Evolutionary conservation across 2,113 vertebrate species (phyloP), one percentile per base, ranked within the genome.

Genomic region (Clarias magur): DNA sequence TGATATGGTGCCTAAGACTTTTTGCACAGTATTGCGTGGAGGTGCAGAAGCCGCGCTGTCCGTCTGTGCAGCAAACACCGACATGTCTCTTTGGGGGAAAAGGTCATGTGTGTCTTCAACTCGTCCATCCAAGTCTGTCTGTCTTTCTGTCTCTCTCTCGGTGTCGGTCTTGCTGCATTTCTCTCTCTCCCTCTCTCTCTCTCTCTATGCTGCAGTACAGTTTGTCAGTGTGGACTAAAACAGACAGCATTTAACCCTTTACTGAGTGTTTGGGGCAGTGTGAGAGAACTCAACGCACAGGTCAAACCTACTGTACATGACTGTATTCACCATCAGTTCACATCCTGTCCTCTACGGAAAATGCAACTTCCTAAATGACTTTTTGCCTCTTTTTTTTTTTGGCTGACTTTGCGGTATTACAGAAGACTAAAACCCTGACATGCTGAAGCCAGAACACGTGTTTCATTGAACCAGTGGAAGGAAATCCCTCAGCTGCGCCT

Each of bases 151-250:
- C 13, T 62, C 21, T 62, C 60, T 9, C 19, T 23, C 19, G 23
- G 6, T 23, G 19, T 62, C 34, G 12, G 4, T 17, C 27, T 23
- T 11, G 17, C 27, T 65, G 30, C 48, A 4, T 34, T 15, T 53
- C 21, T 27, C 59, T 65, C 80, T 54, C 16, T 21, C 38, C 25
- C 38, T 68, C 34, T 59, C 8, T 79, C 54, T 38, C 34, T 38
- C 34, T 38, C 2, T 38, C 87, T n/a, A n/a, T n/a, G n/a, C n/a
- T 88, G 83, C 87, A 85, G 57, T 85, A 57, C 78, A 57, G 54
- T 38, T 56, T 63, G 68, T 65, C 63, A 72, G 68, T 34, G 68
- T 38, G 6, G 15, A 38, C 38, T 6, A n/a, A 82, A 27, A 17
- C 59, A 65, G 34, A 25, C 59, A n/a, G 38, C 27, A 67, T 48